Evolutionary conservation across 1,140 invertebrate species (phyloP), one percentile per base, ranked within the genome.

Genomic region (Ceratina australensis): DNA sequence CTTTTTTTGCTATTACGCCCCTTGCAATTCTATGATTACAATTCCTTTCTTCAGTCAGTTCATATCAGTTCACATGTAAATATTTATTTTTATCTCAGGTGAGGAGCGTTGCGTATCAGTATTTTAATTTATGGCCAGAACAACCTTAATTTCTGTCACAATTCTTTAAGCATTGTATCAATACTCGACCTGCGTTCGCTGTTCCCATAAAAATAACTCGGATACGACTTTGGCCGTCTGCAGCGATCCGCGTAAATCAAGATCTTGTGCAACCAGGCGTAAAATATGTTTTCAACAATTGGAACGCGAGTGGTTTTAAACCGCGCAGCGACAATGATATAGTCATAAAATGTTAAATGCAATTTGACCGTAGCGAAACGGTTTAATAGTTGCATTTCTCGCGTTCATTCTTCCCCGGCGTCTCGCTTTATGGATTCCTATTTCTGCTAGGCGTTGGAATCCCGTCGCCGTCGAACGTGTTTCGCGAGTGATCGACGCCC

Each of bases 381-480:
- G 20, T 26, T 42, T n/a, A 52, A 20, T 20, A n/a, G 52, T 67
- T 54, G 24, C 49, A 28, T 68, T 54, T 68, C 50, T 28, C 65
- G 18, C 50, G 50, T 28, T 15, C 49, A 28, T 52, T 67, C 49
- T 50, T n/a, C 22, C 5, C 22, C 4, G 16, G 22, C 47, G 16
- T 18, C 12, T n/a, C 12, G 16, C 20, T 3, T 42, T 54, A 54
- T 56, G 50, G n/a, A 54, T 28, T 28, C n/a, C 26, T 54, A 50
- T 20, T 28, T 54, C 65, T 67, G 18, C 49, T 26, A 18, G 56
- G 54, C 33, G 20, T 59, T 24, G 68, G 33, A 59, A 71, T 59
- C 54, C 68, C 24, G 54, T 71, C 54, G 54, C 57, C 54, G 54
- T 59, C 68, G 20, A 20, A 28, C 65, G 18, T 68, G 50, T 54